Evolutionary conservation across 2,888 invertebrate genomes (phyloP).

Genomic region (Conus canariensis): DNA sequence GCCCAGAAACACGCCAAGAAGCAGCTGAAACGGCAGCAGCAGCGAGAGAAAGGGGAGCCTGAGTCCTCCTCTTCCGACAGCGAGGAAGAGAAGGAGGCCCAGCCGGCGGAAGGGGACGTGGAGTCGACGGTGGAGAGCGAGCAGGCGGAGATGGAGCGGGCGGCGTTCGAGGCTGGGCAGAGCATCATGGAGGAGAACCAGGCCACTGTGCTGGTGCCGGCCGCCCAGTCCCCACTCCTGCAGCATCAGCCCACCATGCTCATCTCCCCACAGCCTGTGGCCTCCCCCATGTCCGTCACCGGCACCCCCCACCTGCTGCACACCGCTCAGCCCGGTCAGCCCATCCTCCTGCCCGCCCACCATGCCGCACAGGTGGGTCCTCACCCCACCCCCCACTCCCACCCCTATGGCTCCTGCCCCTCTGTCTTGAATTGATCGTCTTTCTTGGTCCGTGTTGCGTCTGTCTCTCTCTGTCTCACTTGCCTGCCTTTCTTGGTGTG

Average conservation of each 20-base stretch:
- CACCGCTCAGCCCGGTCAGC: conserved; percentile 39
- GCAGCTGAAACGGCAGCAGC: conserved; percentile 84
- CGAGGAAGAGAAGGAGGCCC: conserved; percentile 56
- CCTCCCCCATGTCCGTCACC: conserved; percentile 39
- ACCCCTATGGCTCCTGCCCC: neutral
- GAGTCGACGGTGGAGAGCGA: conserved; percentile 51
- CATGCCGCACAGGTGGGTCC: conserved; percentile 45
- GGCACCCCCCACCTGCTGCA: conserved; percentile 41
- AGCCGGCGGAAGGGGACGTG: conserved; percentile 52
- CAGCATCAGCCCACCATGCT: conserved; percentile 54
- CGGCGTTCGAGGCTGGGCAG: conserved; percentile 49
- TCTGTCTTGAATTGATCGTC: too few relatives aligned
- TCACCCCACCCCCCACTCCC: neutral
- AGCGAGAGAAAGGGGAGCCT: conserved; percentile 67
- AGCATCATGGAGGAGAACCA: conserved; percentile 35
- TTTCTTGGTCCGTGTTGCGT: too few relatives aligned
- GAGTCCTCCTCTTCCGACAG: conserved; percentile 62
- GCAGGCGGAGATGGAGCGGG: conserved; percentile 54
- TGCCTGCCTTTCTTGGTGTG: too few relatives aligned
- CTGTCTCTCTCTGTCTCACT: too few relatives aligned
- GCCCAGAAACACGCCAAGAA: conserved; percentile 89
- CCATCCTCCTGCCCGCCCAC: conserved; percentile 44
- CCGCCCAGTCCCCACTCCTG: conserved; percentile 55
- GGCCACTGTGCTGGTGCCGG: conserved; percentile 43
- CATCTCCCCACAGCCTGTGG: conserved; percentile 51